Evolutionary conservation across 2,797 vertebrate species (phyloP).

Genomic region (Simalia tracyae): DNA sequence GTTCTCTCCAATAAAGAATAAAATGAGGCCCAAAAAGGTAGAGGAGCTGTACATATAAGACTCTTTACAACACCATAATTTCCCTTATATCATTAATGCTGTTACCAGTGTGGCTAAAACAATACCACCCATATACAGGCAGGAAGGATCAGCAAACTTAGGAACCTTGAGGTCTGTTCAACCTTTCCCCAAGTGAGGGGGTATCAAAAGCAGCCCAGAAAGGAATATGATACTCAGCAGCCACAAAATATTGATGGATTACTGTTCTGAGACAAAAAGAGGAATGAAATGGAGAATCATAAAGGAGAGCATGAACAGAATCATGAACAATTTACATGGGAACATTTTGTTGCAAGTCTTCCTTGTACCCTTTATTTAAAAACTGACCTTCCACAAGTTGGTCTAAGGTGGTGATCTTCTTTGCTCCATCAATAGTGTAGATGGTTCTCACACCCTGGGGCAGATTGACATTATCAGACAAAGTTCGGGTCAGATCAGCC

Average conservation of each 20-base stretch:
- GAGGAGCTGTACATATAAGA: background rate
- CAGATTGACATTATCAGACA: conserved; percentile 96
- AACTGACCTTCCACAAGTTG: conserved; percentile 93
- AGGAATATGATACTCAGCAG: background rate
- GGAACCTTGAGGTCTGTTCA: background rate
- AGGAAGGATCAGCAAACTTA: background rate
- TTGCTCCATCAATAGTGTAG: conserved; percentile 88
- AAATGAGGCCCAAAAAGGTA: background rate
- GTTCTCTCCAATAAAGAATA: background rate
- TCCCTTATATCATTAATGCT: background rate
- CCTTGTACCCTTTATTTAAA: conserved; percentile 1
- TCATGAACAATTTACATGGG: background rate
- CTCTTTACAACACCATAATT: background rate
- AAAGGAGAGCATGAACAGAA: background rate
- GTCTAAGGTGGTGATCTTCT: conserved; percentile 87
- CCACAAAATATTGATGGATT: no score
- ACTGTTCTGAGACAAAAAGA: background rate
- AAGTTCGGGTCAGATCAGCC: conserved; percentile 92
- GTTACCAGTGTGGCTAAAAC: background rate
- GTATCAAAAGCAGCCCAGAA: background rate
- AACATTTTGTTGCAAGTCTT: background rate
- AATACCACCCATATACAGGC: background rate
- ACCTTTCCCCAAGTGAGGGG: background rate
- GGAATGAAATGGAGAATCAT: background rate
- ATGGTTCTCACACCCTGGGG: conserved; percentile 96